Percentiles rank a stretch among this genome's conserved stretches.
Conservation (phyloP, 2,888 invertebrate species). For the Polydrusus pterygomalis region DNA sequence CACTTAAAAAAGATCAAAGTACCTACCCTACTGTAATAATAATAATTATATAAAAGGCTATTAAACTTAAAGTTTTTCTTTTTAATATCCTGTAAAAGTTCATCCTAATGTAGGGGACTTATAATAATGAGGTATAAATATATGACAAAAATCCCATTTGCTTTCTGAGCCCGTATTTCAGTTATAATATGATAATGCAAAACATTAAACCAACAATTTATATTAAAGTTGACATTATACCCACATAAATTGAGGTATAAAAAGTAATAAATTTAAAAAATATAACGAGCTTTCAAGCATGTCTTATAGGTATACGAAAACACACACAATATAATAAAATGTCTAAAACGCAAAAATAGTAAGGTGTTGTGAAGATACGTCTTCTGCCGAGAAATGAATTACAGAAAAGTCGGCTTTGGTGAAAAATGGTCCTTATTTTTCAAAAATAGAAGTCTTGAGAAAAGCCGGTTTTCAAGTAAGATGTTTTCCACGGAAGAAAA, state of each 20-base stretch:
- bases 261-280: constrained; percentile 36
- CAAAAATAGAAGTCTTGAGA: constrained; percentile 24
- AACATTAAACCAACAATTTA: neutral
- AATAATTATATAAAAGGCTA: no score
- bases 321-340: constrained; percentile 46
- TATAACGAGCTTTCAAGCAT: constrained; percentile 35
- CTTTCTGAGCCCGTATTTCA: no score
- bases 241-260: constrained; percentile 8
- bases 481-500: neutral
- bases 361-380: constrained; percentile 49
- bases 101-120: no score
- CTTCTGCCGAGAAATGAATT: constrained; percentile 41
- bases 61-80: no score
- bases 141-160: no score
- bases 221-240: neutral
- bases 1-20: no score
- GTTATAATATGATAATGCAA: neutral
- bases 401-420: constrained; percentile 45
- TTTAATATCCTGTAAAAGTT: no score
- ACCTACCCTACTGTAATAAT: no score
- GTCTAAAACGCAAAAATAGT: constrained; percentile 43
- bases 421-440: constrained; percentile 50
- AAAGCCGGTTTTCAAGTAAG: constrained; percentile 12
- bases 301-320: constrained; percentile 38
- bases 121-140: no score